Conservation (phyloP, 2,888 invertebrate species). For the Pristionchus japonicus region DNA sequence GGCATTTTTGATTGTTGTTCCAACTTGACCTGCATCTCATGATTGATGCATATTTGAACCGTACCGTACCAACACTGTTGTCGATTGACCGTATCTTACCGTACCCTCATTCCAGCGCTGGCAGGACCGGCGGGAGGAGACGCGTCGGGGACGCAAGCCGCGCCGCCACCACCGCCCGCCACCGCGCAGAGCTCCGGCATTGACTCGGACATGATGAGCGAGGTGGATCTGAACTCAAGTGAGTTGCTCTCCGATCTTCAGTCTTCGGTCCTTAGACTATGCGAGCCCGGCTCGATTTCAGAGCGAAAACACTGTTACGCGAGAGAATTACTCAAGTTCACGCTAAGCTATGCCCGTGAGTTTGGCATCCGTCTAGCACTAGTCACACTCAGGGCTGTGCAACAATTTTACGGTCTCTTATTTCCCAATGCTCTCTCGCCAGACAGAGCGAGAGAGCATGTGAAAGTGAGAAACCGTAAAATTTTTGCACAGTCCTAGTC, state of each 20-base stretch:
- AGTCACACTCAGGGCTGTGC: too few relatives aligned
- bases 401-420: too few relatives aligned
- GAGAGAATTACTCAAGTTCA: not conserved
- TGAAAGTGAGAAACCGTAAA: too few relatives aligned
- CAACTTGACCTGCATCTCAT: too few relatives aligned
- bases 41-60: too few relatives aligned
- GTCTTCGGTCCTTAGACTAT: not conserved
- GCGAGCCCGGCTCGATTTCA: not conserved
- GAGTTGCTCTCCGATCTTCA: too few relatives aligned
- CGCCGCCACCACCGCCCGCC: not conserved
- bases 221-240: constrained; percentile 20
- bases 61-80: too few relatives aligned
- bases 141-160: not conserved
- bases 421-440: too few relatives aligned
- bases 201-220: constrained; percentile 36
- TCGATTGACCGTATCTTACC: too few relatives aligned
- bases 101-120: not conserved
- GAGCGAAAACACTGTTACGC: not conserved
- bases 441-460: too few relatives aligned
- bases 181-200: not conserved
- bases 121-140: constrained; percentile 8
- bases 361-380: not conserved
- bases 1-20: too few relatives aligned
- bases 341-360: not conserved
- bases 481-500: too few relatives aligned